Conservation (phyloP, 1,140 invertebrate genomes). For the Druon quercuslanigerum region DNA sequence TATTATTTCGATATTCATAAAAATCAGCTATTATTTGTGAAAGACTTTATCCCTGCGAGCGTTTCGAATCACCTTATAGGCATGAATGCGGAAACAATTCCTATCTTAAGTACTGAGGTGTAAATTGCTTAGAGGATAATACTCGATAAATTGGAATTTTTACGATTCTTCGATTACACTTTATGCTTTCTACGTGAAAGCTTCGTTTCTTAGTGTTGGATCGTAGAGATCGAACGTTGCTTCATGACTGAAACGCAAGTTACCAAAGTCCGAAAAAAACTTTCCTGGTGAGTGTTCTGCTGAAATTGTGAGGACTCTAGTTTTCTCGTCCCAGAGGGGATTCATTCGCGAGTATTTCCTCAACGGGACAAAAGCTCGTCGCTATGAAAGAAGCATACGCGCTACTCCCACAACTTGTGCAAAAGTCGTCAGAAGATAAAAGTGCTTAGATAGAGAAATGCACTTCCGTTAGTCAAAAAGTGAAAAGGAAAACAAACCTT, state of each 20-base stretch:
- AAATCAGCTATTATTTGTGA: no score
- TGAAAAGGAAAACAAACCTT: conserved; percentile 3
- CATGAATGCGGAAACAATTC: background rate
- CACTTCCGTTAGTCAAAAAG: conserved; percentile 21
- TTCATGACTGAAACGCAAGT: background rate
- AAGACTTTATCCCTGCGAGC: no score
- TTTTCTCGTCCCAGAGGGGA: background rate
- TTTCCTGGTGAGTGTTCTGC: conserved; percentile 21
- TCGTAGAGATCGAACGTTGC: background rate
- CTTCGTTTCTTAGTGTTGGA: background rate
- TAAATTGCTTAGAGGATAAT: conserved; percentile 12
- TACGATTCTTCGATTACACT: conserved; percentile 7
- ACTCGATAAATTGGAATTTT: conserved; percentile 3
- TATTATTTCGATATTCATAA: no score
- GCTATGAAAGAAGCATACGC: conserved; percentile 13
- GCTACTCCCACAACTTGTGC: background rate
- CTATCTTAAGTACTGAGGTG: background rate
- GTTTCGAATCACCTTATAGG: no score
- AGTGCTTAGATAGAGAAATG: conserved; percentile 26
- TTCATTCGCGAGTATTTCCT: conserved; percentile 10
- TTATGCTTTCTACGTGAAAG: conserved; percentile 5
- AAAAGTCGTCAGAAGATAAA: conserved; percentile 12
- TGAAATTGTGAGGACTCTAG: background rate
- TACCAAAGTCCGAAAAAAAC: conserved; percentile 27
- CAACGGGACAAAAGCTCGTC: conserved; percentile 13